These are phyloP conservation scores for Smittia sp. DNA, from an alignment of 2,888 invertebrate species.

Conservation along the genomic window DNA sequence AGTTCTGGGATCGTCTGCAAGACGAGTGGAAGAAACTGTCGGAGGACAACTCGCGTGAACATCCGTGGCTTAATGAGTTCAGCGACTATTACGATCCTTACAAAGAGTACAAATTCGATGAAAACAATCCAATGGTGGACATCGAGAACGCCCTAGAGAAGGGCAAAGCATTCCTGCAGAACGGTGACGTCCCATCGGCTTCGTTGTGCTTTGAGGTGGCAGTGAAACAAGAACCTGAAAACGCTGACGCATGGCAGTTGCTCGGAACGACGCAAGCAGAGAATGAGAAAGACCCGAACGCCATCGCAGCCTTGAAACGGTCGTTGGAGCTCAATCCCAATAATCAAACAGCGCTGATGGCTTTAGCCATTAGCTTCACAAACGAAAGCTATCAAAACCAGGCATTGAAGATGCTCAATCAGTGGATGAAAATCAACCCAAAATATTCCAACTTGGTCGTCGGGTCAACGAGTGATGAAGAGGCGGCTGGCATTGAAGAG, in stretches of 20 bases:
- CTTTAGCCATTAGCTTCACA: conserved; percentile 89
- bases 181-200: conserved; percentile 92
- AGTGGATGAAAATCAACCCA: conserved; percentile 76
- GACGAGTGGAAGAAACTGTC: conserved; percentile 79
- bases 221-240: conserved; percentile 74
- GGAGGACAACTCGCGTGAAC: conserved; percentile 53
- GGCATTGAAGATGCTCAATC: conserved; percentile 77
- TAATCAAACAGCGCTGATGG: conserved; percentile 81
- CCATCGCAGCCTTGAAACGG: conserved; percentile 86
- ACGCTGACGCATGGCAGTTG: conserved; percentile 80
- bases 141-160: conserved; percentile 76
- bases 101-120: conserved; percentile 73
- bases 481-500: conserved; percentile 40
- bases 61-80: conserved; percentile 72
- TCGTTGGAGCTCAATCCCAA: conserved; percentile 76
- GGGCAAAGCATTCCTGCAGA: conserved; percentile 76
- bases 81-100: conserved; percentile 62
- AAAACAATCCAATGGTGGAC: conserved; percentile 82
- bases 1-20: conserved; percentile 64
- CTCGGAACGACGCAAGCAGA: conserved; percentile 93
- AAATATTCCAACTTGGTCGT: conserved; percentile 74
- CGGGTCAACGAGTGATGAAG: conserved; percentile 46
- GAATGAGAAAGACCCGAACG: conserved; percentile 94
- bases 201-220: conserved; percentile 96
- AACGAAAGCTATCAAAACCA: conserved; percentile 92